Evolutionary conservation across 2,113 vertebrate genomes (phyloP).

Genomic region (Zosterops japonicus): DNA sequence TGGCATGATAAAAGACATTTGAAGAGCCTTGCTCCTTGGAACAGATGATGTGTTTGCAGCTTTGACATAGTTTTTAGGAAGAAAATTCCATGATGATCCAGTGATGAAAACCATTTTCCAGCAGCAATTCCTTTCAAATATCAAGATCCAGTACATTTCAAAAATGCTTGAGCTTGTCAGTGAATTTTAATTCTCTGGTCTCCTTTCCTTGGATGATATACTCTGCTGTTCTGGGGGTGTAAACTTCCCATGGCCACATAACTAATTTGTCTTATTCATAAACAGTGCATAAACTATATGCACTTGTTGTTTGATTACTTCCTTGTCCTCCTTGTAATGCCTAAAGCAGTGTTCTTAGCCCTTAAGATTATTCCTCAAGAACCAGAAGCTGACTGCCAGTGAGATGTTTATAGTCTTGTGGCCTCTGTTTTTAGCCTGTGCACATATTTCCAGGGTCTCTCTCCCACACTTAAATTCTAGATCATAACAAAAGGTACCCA

Average conservation of each 20-base stretch:
- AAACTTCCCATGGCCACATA: background rate
- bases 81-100: background rate
- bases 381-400: background rate
- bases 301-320: background rate
- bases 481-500: background rate
- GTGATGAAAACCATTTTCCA: background rate
- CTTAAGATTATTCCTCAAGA: background rate
- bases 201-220: background rate
- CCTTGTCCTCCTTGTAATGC: background rate
- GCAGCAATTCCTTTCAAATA: background rate
- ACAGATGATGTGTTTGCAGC: background rate
- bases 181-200: background rate
- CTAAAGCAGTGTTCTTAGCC: background rate
- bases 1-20: background rate
- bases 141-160: background rate
- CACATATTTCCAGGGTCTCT: background rate
- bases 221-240: background rate
- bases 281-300: background rate
- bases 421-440: background rate
- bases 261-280: background rate
- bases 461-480: background rate
- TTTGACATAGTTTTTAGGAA: background rate
- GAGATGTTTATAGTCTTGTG: background rate
- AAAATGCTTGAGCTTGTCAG: background rate
- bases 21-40: background rate